These are phyloP conservation scores for Camelus dromedarius DNA, from an alignment of 2,113 vertebrate genomes.

Conservation along the genomic window DNA sequence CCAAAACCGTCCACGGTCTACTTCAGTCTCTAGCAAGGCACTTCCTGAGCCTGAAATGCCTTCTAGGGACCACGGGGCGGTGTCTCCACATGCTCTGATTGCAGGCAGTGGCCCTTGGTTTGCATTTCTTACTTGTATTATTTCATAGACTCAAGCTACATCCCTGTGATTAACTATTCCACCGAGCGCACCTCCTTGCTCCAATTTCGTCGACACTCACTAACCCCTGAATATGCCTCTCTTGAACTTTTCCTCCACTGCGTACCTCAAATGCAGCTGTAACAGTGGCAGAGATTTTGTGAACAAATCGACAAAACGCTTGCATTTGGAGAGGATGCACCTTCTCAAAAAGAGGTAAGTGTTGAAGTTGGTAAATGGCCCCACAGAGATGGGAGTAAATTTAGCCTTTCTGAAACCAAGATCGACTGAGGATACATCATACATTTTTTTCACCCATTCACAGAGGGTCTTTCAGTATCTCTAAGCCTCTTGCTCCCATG, in stretches of 20 bases:
- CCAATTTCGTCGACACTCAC: background rate
- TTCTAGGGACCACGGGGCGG: background rate
- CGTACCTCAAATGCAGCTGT: background rate
- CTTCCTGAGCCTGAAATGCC: background rate
- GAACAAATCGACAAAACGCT: constrained; percentile 2
- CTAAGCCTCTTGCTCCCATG: background rate
- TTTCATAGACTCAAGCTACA: background rate
- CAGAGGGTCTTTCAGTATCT: background rate
- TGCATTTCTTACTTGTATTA: background rate
- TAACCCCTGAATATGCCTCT: background rate
- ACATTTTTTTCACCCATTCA: background rate
- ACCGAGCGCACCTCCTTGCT: background rate
- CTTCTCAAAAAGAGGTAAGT: background rate
- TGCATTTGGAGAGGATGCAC: background rate
- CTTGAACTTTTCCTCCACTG: background rate
- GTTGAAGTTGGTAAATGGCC: background rate
- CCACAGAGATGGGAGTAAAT: background rate
- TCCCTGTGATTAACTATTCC: background rate
- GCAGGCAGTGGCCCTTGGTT: background rate
- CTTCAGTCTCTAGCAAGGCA: too few species aligned
- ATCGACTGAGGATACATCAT: background rate
- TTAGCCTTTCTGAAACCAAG: background rate
- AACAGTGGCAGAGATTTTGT: background rate
- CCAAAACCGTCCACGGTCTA: background rate
- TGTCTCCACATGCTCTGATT: background rate